Percentiles rank a stretch among this genome's conserved stretches.
Conservation (phyloP, 2,888 invertebrate genomes). For the Acrobasis suavella region DNA sequence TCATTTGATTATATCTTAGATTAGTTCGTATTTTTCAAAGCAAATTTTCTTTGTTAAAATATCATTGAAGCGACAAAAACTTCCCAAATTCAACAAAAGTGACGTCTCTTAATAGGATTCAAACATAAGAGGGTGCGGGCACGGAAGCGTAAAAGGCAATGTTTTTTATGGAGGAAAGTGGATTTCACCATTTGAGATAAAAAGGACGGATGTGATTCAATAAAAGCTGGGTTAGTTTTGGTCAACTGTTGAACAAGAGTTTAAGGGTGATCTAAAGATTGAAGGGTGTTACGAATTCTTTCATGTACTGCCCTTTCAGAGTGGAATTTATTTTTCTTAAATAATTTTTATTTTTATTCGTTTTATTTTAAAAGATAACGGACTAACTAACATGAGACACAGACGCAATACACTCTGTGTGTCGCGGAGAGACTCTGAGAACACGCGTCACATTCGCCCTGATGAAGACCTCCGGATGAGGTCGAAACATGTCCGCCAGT, state of each 20-base stretch:
- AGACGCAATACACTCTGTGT: no score
- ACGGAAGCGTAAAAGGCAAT: constrained; percentile 19
- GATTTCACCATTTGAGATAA: constrained; percentile 24
- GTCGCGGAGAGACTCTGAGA: no score
- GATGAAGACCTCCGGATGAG: no score
- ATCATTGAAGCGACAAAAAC: constrained; percentile 8
- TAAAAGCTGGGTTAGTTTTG: constrained; percentile 19
- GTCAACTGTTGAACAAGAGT: constrained; percentile 20
- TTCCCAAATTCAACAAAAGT: constrained; percentile 17
- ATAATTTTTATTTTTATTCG: no score
- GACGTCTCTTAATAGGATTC: constrained; percentile 18
- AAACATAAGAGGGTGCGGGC: constrained; percentile 18
- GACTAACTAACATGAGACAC: no score
- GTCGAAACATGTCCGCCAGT: no score
- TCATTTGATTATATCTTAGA: no score
- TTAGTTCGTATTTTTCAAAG: no score
- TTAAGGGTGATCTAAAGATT: constrained; percentile 8
- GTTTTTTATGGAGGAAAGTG: constrained; percentile 20
- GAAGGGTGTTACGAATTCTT: neutral
- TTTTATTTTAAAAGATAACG: no score
- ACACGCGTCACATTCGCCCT: no score
- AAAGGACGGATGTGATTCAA: constrained; percentile 25
- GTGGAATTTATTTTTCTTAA: neutral
- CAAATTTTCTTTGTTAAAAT: neutral
- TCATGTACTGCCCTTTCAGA: neutral